phyloP scores from a whole-genome alignment of 2,113 vertebrate species.

The Melierax canorus region DNA sequence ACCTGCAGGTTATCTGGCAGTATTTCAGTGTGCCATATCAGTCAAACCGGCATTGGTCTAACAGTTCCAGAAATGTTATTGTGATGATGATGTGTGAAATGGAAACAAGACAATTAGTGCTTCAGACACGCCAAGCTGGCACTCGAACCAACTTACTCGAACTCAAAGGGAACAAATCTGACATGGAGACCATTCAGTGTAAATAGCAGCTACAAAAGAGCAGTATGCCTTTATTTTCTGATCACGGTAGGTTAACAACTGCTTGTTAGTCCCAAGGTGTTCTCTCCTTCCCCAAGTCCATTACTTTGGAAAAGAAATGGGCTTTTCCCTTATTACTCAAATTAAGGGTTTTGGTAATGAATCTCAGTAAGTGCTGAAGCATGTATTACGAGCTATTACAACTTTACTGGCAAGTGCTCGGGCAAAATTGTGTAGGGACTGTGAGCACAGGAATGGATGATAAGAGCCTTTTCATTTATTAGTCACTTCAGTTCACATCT shows the following conservation, averaged over 20 bases:
- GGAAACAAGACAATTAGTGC: neutral
- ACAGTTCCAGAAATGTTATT: neutral
- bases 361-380: neutral
- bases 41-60: neutral
- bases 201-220: neutral
- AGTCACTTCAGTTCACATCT: neutral
- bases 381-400: neutral
- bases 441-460: neutral
- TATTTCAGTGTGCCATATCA: neutral
- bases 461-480: conserved; percentile 25
- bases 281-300: neutral
- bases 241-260: neutral
- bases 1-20: neutral
- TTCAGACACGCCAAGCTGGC: neutral
- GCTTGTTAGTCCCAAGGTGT: conserved; percentile 18
- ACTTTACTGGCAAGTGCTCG: neutral
- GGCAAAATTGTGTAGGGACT: neutral
- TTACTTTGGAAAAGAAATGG: neutral
- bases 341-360: neutral
- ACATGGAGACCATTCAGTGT: neutral
- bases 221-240: neutral
- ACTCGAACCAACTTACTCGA: neutral
- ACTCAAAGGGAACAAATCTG: neutral
- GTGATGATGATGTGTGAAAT: conserved; percentile 10
- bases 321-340: neutral